These are phyloP conservation scores for Siniperca chuatsi DNA, from an alignment of 2,113 vertebrate genomes.

Conservation along the genomic window DNA sequence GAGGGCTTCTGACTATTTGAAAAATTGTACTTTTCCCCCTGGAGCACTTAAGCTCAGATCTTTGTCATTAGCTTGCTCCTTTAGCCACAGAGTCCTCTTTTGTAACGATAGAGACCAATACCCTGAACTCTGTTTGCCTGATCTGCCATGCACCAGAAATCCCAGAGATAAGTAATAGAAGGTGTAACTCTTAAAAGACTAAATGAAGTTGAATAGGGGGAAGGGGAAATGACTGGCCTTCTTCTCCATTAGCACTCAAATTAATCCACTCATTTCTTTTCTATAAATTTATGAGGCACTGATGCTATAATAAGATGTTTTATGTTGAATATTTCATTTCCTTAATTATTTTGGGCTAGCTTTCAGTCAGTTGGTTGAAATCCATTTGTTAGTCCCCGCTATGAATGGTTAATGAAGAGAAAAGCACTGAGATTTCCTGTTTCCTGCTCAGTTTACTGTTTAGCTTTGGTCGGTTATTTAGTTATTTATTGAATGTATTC, in stretches of 20 bases:
- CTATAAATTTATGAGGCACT: slow-evolving; percentile 75
- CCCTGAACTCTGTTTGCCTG: slow-evolving; percentile 19
- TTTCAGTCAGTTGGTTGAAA: slow-evolving; percentile 55
- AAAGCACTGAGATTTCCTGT: slow-evolving; percentile 41
- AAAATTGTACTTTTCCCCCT: slow-evolving; percentile 23
- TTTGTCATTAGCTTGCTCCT: slow-evolving; percentile 58
- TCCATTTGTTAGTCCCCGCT: slow-evolving; percentile 68
- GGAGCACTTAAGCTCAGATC: slow-evolving; percentile 58
- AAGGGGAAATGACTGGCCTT: slow-evolving; percentile 57
- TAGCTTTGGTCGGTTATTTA: slow-evolving; percentile 32
- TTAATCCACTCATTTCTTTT: slow-evolving; percentile 72
- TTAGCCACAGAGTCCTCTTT: slow-evolving; percentile 43
- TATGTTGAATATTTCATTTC: slow-evolving; percentile 82
- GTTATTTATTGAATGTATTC: slow-evolving; percentile 18
- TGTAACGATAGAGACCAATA: slow-evolving; percentile 28
- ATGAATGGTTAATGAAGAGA: slow-evolving; percentile 68
- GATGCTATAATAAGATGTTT: slow-evolving; percentile 79
- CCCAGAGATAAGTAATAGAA: slow-evolving; percentile 50
- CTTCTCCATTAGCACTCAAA: slow-evolving; percentile 69
- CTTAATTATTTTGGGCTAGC: slow-evolving; percentile 77
- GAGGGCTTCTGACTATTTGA: slow-evolving; percentile 42
- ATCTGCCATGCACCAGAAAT: slow-evolving; percentile 42
- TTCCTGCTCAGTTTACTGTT: slow-evolving; percentile 20
- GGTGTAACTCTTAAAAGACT: slow-evolving; percentile 50
- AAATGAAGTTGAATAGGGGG: slow-evolving; percentile 62